Evolutionary conservation across 2,888 invertebrate genomes (phyloP), one percentile per base, ranked within the genome.

Genomic region (Cryptus armator): DNA sequence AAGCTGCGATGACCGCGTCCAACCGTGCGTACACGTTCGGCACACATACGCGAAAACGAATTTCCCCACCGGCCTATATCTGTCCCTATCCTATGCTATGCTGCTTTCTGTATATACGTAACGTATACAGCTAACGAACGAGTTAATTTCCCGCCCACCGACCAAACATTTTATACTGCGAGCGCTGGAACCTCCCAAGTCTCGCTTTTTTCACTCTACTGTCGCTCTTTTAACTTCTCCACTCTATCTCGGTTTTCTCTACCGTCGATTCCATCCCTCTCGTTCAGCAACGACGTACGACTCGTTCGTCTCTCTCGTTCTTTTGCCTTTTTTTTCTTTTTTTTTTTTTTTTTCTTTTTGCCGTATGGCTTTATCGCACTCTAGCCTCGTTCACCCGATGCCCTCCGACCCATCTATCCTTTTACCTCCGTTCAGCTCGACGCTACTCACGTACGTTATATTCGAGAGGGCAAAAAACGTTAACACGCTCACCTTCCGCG

Each of bases 131-230:
- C 43, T 80, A 80, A 84, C 76, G 80, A 71, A 80, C 75, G 76
- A 76, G 80, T 80, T 84, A 51, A 72, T 84, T 80, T 76, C 59
- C 80, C 76, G 80, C 80, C 80, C 76, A 67, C 80, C 64, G 51
- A 43, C 56, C 16, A 80, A 84, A 84, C 70, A 84, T 80, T 75
- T 80, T 81, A 71, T 24, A 62, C 74, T 48, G 48, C 46, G 24
- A n/a, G 14, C 44, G 64, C 43, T 19, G 64, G 46, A 6, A 56
- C 44, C 66, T 44, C 53, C 59, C 71, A 7, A 68, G 59, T 78
- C 62, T 78, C 51, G 48, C 29, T 48, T 64, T 70, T 79, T 83
- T 79, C 24, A 53, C 51, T 51, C 46, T 32, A 59, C 43, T 51
- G 16, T 75, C 68, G 51, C 53, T 75, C 53, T 70, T 53, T 70